These are phyloP conservation scores for Brachyistius frenatus DNA, from an alignment of 2,113 vertebrate genomes.

Conservation along the genomic window DNA sequence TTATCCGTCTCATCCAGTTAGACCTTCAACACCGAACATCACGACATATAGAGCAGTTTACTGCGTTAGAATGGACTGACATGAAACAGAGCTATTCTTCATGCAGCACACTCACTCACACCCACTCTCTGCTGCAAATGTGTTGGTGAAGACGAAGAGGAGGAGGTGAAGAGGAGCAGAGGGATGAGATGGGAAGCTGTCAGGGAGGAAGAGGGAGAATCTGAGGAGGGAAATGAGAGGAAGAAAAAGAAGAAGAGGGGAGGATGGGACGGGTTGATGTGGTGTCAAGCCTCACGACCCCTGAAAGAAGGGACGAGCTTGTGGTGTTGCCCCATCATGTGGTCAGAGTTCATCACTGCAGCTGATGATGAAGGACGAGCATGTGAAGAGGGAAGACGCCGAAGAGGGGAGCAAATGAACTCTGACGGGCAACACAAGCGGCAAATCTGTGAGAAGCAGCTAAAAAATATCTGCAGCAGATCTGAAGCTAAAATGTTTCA, in stretches of 20 bases:
- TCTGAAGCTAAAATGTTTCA: slow-evolving; percentile 7
- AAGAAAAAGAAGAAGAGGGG: background rate
- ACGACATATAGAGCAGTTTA: background rate
- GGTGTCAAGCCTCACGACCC: background rate
- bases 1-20: slow-evolving; percentile 61
- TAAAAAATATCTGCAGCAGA: background rate
- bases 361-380: background rate
- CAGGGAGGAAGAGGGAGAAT: background rate
- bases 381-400: too few species aligned
- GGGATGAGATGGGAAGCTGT: background rate
- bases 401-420: too few species aligned
- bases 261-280: background rate
- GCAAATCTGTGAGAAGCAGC: background rate
- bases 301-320: background rate
- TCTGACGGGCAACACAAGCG: background rate
- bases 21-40: slow-evolving; percentile 29
- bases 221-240: background rate
- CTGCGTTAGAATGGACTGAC: slow-evolving; percentile 6
- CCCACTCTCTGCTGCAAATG: slow-evolving; percentile 45
- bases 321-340: slow-evolving; percentile 43
- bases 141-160: background rate
- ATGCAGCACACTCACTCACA: slow-evolving; percentile 53
- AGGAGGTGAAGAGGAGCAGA: background rate
- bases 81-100: slow-evolving; percentile 15
- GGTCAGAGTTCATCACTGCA: slow-evolving; percentile 3